Percentiles rank a stretch among this genome's conserved stretches.
Evolutionary conservation across 2,797 vertebrate genomes (phyloP).

Genomic region (Sebastiscus tertius): DNA sequence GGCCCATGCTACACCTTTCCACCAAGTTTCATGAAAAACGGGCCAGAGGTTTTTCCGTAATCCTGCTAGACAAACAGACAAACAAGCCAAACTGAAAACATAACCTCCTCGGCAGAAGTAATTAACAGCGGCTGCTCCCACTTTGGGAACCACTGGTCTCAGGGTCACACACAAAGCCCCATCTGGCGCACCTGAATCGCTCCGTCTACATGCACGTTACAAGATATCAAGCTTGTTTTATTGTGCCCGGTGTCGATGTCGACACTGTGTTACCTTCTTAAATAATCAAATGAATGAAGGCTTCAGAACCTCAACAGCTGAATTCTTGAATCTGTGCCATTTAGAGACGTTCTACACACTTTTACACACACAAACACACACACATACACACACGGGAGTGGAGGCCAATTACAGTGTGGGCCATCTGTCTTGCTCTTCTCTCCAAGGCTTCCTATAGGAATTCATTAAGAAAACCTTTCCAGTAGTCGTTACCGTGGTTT

Average conservation of each 20-base stretch:
- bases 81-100: not conserved
- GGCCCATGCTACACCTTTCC: not conserved
- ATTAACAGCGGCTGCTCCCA: not conserved
- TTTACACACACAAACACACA: not conserved
- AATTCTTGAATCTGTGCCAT: not conserved
- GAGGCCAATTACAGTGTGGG: slow-evolving; percentile 54
- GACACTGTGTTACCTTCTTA: not conserved
- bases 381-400: not conserved
- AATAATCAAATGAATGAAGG: slow-evolving; percentile 8
- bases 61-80: not conserved
- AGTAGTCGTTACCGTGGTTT: slow-evolving; percentile 22
- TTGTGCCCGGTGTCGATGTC: not conserved
- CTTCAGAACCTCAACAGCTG: slow-evolving; percentile 6
- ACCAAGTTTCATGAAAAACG: not conserved
- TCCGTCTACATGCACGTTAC: not conserved
- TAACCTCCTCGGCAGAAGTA: not conserved
- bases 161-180: not conserved
- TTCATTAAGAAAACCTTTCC: slow-evolving; percentile 51
- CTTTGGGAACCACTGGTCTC: not conserved
- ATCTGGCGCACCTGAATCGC: not conserved
- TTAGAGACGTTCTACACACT: not conserved
- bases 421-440: slow-evolving; percentile 59
- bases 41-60: not conserved
- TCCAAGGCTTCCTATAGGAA: slow-evolving; percentile 53
- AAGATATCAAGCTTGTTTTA: not conserved